Conservation (phyloP, 2,797 vertebrate species). For the Channallabes apus region DNA sequence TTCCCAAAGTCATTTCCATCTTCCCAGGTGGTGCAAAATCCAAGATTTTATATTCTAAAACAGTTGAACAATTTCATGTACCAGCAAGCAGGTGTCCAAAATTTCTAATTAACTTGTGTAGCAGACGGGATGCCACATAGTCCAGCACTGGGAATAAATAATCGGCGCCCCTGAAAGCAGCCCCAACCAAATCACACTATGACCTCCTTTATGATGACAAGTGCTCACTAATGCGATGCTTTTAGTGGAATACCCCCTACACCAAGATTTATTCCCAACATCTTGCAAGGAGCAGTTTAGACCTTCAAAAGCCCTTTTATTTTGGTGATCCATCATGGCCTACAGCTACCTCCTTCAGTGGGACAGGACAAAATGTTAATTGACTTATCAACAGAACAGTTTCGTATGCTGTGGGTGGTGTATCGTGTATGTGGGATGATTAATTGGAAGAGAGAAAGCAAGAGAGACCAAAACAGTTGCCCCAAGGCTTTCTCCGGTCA, state of each 20-base stretch:
- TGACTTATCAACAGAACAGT: conserved; percentile 32
- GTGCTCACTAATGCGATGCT: neutral
- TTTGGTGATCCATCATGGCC: conserved; percentile 9
- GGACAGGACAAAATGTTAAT: conserved; percentile 20
- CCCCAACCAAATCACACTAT: neutral
- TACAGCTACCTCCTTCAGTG: conserved; percentile 26
- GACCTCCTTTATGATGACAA: neutral
- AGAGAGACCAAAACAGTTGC: neutral
- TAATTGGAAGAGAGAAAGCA: neutral
- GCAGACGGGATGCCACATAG: too few relatives aligned
- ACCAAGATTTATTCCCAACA: neutral
- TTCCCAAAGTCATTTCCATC: neutral
- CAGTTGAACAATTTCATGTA: neutral
- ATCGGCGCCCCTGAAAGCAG: neutral
- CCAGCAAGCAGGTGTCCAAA: neutral
- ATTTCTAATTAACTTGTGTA: neutral
- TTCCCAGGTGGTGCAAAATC: neutral
- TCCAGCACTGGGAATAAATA: neutral
- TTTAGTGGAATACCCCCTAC: neutral
- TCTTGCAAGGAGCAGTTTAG: neutral
- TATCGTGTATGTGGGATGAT: neutral
- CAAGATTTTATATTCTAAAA: neutral
- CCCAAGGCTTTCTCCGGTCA: neutral
- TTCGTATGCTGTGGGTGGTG: conserved; percentile 11
- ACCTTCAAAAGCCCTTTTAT: conserved; percentile 40